Conservation (phyloP, 2,888 invertebrate genomes). For the Cataglyphis rosenhaueri region DNA sequence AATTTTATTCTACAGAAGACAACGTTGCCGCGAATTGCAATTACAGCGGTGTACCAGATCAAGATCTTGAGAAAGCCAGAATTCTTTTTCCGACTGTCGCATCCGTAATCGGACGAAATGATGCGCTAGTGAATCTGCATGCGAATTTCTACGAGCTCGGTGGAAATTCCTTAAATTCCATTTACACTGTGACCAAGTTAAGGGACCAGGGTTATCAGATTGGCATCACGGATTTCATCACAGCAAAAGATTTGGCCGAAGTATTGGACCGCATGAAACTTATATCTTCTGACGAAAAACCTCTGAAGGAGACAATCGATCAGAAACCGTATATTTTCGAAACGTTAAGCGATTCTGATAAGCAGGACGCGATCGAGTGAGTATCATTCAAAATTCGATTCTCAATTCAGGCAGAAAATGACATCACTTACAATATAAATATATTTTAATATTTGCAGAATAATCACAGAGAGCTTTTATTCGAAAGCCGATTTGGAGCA, state of each 20-base stretch:
- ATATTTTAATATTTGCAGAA: constrained; percentile 86
- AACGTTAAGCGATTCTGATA: constrained; percentile 88
- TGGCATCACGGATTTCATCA: constrained; percentile 93
- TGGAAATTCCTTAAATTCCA: constrained; percentile 95
- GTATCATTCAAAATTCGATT: constrained; percentile 76
- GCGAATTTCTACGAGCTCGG: constrained; percentile 94
- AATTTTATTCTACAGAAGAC: constrained; percentile 85
- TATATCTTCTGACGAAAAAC: constrained; percentile 75
- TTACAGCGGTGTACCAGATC: constrained; percentile 88
- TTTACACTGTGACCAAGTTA: constrained; percentile 92
- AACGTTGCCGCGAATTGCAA: constrained; percentile 89
- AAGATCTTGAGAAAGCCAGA: constrained; percentile 88
- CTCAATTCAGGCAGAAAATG: not conserved
- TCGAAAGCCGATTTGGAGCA: constrained; percentile 94
- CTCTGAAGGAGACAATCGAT: constrained; percentile 74
- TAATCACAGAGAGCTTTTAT: constrained; percentile 94
- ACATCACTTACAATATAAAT: not conserved
- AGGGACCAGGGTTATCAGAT: constrained; percentile 92
- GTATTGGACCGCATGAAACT: constrained; percentile 88
- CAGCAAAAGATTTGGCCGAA: constrained; percentile 90
- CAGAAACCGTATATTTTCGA: constrained; percentile 86
- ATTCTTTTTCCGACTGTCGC: constrained; percentile 92
- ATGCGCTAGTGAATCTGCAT: constrained; percentile 87
- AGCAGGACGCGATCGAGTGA: constrained; percentile 90
- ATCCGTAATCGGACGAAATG: constrained; percentile 89